A percentile compares a stretch with the other conserved stretches of the same genome.
These are phyloP conservation scores for Aurelia sp. DNA, from an alignment of 30 jellyfish, hydroid and myxozoan genomes.

Conservation along the genomic window DNA sequence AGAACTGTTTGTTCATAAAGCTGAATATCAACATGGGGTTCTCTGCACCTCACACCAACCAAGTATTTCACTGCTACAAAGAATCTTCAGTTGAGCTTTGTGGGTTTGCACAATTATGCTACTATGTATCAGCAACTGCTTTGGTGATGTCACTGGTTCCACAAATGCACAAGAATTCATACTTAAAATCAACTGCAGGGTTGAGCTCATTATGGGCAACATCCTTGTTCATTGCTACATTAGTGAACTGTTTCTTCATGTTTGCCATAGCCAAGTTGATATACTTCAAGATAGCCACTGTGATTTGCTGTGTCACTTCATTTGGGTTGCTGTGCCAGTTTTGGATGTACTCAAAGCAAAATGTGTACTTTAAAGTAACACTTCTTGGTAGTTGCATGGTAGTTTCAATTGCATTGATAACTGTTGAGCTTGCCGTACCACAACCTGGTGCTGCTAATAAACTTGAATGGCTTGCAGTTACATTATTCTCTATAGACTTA, in stretches of 20 bases:
- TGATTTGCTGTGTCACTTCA: conserved; percentile 9
- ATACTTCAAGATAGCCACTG: conserved; percentile 22
- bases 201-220: conserved; percentile 56
- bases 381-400: conserved; percentile 45
- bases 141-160: conserved; percentile 38
- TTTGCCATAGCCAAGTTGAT: conserved; percentile 32
- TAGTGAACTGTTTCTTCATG: conserved; percentile 38
- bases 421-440: conserved; percentile 58
- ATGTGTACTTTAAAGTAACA: conserved; percentile 37
- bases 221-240: conserved; percentile 30
- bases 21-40: neutral
- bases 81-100: conserved; percentile 21
- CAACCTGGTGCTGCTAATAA: conserved; percentile 7
- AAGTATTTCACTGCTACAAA: conserved; percentile 4
- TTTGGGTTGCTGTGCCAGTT: conserved; percentile 37
- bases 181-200: conserved; percentile 40
- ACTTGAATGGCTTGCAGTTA: conserved; percentile 58
- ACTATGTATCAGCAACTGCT: conserved; percentile 44
- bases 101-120: conserved; percentile 45
- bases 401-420: conserved; percentile 45
- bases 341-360: conserved; percentile 64
- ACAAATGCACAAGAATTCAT: conserved; percentile 51
- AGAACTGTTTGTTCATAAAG: neutral
- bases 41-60: too few relatives aligned
- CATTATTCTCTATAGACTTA: conserved; percentile 31